These are phyloP conservation scores for Malthinus seriepunctatus DNA, from an alignment of 2,888 invertebrate species.

Conservation along the genomic window DNA sequence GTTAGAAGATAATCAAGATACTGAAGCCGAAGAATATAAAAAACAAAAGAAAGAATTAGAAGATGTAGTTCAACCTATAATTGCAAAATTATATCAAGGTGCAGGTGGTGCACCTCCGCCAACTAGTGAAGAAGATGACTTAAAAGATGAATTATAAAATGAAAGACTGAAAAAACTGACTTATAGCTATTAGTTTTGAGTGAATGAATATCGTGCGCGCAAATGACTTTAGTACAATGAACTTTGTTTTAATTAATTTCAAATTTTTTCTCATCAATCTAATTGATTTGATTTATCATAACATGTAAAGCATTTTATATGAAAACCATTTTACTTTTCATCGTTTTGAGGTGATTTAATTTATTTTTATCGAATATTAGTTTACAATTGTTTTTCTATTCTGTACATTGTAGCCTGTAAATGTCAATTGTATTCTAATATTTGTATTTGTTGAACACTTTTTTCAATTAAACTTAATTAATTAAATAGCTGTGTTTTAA, in stretches of 20 bases:
- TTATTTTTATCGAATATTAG: slow-evolving; percentile 47
- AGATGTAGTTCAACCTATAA: slow-evolving; percentile 95
- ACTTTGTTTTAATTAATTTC: slow-evolving; percentile 26
- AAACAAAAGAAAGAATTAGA: slow-evolving; percentile 95
- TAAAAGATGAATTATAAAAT: slow-evolving; percentile 81
- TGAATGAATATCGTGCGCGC: slow-evolving; percentile 20
- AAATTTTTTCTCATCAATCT: slow-evolving; percentile 9
- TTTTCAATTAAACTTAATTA: slow-evolving; percentile 23
- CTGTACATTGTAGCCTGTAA: slow-evolving; percentile 31
- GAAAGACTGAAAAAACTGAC: slow-evolving; percentile 43
- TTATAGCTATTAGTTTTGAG: slow-evolving; percentile 12
- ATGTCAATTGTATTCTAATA: slow-evolving; percentile 45
- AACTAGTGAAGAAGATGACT: slow-evolving; percentile 67
- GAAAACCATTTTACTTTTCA: slow-evolving; percentile 3
- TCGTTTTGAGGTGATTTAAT: slow-evolving; percentile 32
- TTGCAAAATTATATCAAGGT: slow-evolving; percentile 93
- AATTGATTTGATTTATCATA: background rate
- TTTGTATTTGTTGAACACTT: slow-evolving; percentile 39
- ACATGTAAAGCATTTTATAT: slow-evolving; percentile 1
- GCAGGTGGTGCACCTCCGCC: slow-evolving; percentile 79
- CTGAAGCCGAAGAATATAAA: slow-evolving; percentile 89
- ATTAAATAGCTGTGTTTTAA: background rate
- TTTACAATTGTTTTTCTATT: slow-evolving; percentile 37
- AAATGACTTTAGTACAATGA: slow-evolving; percentile 17
- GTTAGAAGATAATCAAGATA: slow-evolving; percentile 94